Conservation (phyloP, 2,888 invertebrate genomes). For the Lasiommata megera region DNA sequence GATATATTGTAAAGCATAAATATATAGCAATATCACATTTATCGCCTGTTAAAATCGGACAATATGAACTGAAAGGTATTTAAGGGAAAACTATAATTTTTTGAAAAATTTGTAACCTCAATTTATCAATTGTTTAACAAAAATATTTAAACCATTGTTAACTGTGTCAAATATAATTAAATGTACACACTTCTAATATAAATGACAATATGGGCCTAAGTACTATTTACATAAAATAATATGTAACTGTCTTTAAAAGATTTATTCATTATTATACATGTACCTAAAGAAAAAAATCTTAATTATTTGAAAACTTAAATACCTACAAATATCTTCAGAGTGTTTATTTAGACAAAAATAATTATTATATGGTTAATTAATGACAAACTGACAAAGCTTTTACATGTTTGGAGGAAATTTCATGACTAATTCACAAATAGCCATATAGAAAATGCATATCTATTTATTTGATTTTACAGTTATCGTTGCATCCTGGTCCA, state of each 20-base stretch:
- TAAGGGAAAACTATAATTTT: conserved; percentile 36
- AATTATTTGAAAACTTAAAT: background rate
- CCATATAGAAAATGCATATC: too few species aligned
- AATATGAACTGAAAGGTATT: conserved; percentile 52
- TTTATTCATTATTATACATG: background rate
- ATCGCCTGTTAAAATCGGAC: conserved; percentile 63
- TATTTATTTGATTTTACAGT: background rate
- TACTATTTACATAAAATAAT: conserved; percentile 7
- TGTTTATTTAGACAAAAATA: background rate
- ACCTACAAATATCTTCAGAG: background rate
- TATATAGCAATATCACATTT: conserved; percentile 45
- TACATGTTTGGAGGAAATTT: background rate
- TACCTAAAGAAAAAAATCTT: background rate
- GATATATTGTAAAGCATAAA: conserved; percentile 39
- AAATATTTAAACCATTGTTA: conserved; percentile 39
- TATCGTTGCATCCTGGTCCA: background rate
- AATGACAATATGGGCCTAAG: conserved; percentile 45
- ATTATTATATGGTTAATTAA: background rate
- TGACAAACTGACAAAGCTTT: background rate
- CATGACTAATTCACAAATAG: background rate
- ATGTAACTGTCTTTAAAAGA: conserved; percentile 18
- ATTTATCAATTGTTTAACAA: conserved; percentile 37
- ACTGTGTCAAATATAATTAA: conserved; percentile 36
- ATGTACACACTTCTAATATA: conserved; percentile 38
- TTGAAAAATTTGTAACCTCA: conserved; percentile 43